Conservation (phyloP, 1,140 invertebrate species). For the Apis laboriosa region DNA sequence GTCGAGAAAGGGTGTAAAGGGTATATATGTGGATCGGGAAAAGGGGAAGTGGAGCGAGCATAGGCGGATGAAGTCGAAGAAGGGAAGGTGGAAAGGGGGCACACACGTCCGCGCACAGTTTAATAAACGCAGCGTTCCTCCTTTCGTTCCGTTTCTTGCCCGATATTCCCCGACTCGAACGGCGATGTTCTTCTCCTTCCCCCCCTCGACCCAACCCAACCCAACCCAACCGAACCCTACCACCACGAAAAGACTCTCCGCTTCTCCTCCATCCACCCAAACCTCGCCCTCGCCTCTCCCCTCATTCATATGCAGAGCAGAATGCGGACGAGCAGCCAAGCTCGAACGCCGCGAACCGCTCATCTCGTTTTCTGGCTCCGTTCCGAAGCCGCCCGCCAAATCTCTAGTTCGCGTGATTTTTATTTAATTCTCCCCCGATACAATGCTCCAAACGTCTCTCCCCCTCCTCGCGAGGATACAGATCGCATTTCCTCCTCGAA, state of each 20-base stretch:
- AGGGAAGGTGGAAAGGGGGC: slow-evolving; percentile 6
- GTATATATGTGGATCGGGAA: slow-evolving; percentile 21
- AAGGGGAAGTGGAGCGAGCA: slow-evolving; percentile 40
- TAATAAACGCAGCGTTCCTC: slow-evolving; percentile 77
- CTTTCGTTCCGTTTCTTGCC: slow-evolving; percentile 74
- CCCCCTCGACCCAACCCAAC: too few relatives aligned
- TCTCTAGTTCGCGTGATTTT: slow-evolving; percentile 73
- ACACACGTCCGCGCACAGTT: slow-evolving; percentile 69
- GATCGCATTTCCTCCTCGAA: neutral
- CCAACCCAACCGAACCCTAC: neutral
- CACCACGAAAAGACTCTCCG: neutral
- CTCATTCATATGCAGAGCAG: slow-evolving; percentile 73
- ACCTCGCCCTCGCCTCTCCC: neutral
- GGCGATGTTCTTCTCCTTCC: slow-evolving; percentile 13
- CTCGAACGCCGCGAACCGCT: slow-evolving; percentile 40
- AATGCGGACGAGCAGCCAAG: slow-evolving; percentile 44
- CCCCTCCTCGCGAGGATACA: too few relatives aligned
- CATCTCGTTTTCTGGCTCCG: slow-evolving; percentile 55
- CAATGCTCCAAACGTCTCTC: neutral
- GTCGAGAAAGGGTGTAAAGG: too few relatives aligned
- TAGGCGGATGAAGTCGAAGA: slow-evolving; percentile 1
- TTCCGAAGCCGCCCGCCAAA: slow-evolving; percentile 54
- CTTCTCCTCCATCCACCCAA: neutral
- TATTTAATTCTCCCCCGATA: slow-evolving; percentile 65
- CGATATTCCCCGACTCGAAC: slow-evolving; percentile 38